Conservation (phyloP, 2,888 invertebrate species). For the Tyria jacobaeae region DNA sequence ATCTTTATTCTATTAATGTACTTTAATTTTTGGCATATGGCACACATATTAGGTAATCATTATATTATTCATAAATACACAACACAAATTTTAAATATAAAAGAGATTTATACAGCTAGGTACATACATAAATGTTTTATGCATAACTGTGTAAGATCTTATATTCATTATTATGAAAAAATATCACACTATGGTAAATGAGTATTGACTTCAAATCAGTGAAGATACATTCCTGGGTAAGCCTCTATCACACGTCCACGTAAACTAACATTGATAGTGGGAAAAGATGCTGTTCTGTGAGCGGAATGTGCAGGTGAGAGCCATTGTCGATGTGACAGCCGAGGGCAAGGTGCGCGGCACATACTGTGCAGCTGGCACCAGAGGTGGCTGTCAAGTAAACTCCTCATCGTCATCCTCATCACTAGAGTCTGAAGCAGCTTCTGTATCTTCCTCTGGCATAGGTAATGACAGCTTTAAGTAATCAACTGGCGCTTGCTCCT, state of each 20-base stretch:
- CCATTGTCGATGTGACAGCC: conserved; percentile 48
- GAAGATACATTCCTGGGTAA: conserved; percentile 27
- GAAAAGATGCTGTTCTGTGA: conserved; percentile 52
- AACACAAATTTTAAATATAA: conserved; percentile 46
- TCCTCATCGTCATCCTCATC: conserved; percentile 76
- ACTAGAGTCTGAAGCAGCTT: conserved; percentile 71
- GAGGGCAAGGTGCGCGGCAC: conserved; percentile 67
- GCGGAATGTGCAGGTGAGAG: conserved; percentile 69
- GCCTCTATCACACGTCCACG: conserved; percentile 20
- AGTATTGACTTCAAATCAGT: conserved; percentile 53
- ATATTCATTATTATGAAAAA: conserved; percentile 49
- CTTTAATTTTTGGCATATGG: conserved; percentile 63
- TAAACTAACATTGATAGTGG: conserved; percentile 60
- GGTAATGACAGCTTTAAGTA: conserved; percentile 84
- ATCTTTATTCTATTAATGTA: conserved; percentile 20
- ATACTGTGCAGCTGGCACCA: conserved; percentile 65
- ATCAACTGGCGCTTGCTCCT: conserved; percentile 82
- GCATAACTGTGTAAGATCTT: conserved; percentile 21
- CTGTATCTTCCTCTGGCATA: conserved; percentile 58
- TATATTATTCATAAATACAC: conserved; percentile 44
- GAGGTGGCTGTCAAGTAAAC: conserved; percentile 72
- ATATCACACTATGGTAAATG: conserved; percentile 67
- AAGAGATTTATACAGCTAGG: conserved; percentile 42
- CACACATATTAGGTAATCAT: conserved; percentile 48
- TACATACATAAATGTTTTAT: conserved; percentile 30